A percentile compares a stretch with the other conserved stretches of the same genome.
These are phyloP conservation scores for Centropyge bicolor DNA, from an alignment of 2,797 vertebrate species.

Conservation along the genomic window DNA sequence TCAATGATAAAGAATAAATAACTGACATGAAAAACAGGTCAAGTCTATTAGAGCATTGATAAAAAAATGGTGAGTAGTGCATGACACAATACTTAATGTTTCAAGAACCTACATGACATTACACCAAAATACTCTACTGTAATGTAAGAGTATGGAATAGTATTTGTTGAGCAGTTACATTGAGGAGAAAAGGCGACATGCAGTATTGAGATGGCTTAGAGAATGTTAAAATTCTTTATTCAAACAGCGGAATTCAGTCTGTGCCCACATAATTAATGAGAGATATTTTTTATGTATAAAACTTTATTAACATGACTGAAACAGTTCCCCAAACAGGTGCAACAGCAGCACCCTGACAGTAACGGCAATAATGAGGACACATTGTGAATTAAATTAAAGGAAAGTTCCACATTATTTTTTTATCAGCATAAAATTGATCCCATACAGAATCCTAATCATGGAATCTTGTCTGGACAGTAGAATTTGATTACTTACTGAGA, in stretches of 20 bases:
- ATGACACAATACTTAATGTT: background rate
- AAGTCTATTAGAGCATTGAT: background rate
- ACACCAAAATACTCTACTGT: background rate
- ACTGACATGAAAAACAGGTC: background rate
- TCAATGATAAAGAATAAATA: background rate
- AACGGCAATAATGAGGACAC: background rate
- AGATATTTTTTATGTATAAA: background rate
- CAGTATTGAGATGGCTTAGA: background rate
- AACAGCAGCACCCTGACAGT: background rate
- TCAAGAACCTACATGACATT: background rate
- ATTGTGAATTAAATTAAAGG: background rate
- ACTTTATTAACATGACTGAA: background rate
- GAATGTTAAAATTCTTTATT: background rate
- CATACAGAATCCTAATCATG: background rate
- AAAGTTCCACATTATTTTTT: background rate
- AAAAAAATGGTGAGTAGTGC: conserved; percentile 5
- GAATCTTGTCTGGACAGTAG: background rate
- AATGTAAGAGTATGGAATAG: background rate
- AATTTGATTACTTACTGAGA: too few relatives aligned
- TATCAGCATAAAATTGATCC: background rate
- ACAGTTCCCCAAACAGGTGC: background rate
- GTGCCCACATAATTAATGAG: background rate
- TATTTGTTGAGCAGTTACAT: background rate
- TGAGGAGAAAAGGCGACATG: conserved; percentile 1
- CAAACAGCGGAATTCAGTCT: background rate